Evolutionary conservation across 2,113 vertebrate species (phyloP), one percentile per base, ranked within the genome.

Genomic region (Hassar affinis): DNA sequence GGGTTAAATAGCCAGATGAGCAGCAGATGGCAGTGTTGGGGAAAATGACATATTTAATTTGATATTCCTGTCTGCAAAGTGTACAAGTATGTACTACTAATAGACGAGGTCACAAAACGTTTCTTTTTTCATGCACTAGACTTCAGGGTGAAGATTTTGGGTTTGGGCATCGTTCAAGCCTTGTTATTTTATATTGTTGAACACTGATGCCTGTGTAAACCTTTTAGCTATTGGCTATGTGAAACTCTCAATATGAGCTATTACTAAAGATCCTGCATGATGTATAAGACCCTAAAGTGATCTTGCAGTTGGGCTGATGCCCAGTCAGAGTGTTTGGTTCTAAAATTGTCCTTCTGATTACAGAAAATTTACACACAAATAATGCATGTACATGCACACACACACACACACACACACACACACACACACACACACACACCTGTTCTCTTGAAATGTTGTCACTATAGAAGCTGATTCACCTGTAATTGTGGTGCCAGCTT

Each of bases 11-110:
- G 0, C n/a, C n/a, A 30, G 9, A 12, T 84, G 71, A 84, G 12
- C 82, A 56, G 9, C n/a, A 88, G 87, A 82, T 86, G 87, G 85
- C 85, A 88, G 66, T 84, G 77, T 75, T 79, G 69, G 10, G 22
- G 17, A 35, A 35, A 47, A 72, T 42, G 17, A 49, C 20, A 71
- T 10, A 47, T 7, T 61, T 45, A 0, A 47, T 27, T 18, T 8
- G 51, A 3, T 2, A 49, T 47, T 47, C 14, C 42, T 15, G 22
- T 27, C 25, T 78, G 33, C 38, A 38, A 61, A 51, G 25, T 51
- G 38, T 11, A 42, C 38, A 42, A 42, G 38, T 42, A n/a, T 71
- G 20, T 45, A 25, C 20, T 42, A 4, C 14, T 25, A 3, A 42
- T 22, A 78, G 51, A 56, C 4, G 10, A 59, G 20, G 22, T 72